Evolutionary conservation across 2,797 vertebrate species (phyloP), one percentile per base, ranked within the genome.

Genomic region (Arrhamphus sclerolepis): DNA sequence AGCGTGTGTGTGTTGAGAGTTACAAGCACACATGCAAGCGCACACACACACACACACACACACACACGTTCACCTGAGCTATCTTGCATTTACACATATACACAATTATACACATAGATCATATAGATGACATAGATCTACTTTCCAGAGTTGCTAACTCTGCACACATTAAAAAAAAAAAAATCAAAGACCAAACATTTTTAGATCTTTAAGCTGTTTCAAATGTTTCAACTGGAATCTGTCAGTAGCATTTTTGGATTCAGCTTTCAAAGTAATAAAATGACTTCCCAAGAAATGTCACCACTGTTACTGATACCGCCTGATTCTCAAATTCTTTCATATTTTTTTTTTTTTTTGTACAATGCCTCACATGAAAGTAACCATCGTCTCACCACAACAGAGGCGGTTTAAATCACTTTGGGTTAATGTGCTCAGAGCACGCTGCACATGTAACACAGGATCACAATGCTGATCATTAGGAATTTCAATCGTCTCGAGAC

Each of bases 391-490:
- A 55, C 54, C 62, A 59, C 64, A 60, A 46, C 58, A 54, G 10
- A 67, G 31, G 42, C 7, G 7, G 52, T 48, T 53, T 7, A 1
- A 22, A 20, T 46, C 19, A 40, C 48, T 66, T 11, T 39, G 65
- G 46, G 65, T 71, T 63, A 63, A 65, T 40, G 17, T 6, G 21
- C 54, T 39, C 34, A 39, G 56, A 81, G 56, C 63, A 44, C 16
- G 22, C 66, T 64, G 64, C 62, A 73, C 80, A 80, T 78, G 70
- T 78, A 70, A 63, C 80, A 75, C 78, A 70, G 76, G 66, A 82
- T 77, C 77, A 75, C 76, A 2, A 75, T 72, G 81, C 81, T 82
- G 79, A 88, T 87, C 71, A 67, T 82, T 66, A 78, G 82, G 66
- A 81, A 80, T 88, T 72, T 62, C 87, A 41, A 49, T 26, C 75